Base-by-base conservation (phyloP, 2,888 invertebrate genomes). In the Hanleya hanleyi region DNA sequence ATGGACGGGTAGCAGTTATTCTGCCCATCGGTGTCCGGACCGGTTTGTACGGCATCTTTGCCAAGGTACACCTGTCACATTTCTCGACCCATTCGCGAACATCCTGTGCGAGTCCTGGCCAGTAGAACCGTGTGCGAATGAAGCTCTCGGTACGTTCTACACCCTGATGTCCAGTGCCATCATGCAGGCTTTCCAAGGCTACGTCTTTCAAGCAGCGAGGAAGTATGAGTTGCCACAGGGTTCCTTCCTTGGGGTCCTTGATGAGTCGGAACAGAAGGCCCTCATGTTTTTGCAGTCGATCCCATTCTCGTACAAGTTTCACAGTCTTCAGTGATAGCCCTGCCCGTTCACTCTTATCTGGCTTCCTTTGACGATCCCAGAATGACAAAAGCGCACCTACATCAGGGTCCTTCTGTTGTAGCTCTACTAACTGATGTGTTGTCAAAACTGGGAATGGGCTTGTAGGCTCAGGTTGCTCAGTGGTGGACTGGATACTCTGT, bases 131-230 rank as follows among this genome's bases (percentile, higher is more conserved):
- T 4, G 38, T 38, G 6, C 35, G 62, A 32, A 67, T 33, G n/a
- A 61, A 32, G 32, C 36, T 62, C 1, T 22, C 36, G 29, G 70
- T 74, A 18, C 74, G 32, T 26, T 74, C 74, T 33, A 61, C 67
- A 7, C 70, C 70, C 32, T 74, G 78, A 61, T 78, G 78, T 41
- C 76, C 74, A n/a, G 47, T 35, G 41, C 69, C 18, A 32, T 76
- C 70, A 57, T 79, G 77, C 5, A 77, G 51, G 22, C 32, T 62
- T 7, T 69, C 49, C 7, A 75, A 18, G 9, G 74, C 75, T 9
- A n/a, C 29, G 22, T 61, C 26, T n/a, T 47, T 50, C 3, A 73
- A 29, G 12, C 29, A 7, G 12, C 61, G 33, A 29, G 70, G 70
- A 15, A 70, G 26, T n/a, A 76, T 26, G 15, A 76, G 32, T 47